Evolutionary conservation across 2,888 invertebrate species (phyloP), one percentile per base, ranked within the genome.

Genomic region (Erebia aethiops): DNA sequence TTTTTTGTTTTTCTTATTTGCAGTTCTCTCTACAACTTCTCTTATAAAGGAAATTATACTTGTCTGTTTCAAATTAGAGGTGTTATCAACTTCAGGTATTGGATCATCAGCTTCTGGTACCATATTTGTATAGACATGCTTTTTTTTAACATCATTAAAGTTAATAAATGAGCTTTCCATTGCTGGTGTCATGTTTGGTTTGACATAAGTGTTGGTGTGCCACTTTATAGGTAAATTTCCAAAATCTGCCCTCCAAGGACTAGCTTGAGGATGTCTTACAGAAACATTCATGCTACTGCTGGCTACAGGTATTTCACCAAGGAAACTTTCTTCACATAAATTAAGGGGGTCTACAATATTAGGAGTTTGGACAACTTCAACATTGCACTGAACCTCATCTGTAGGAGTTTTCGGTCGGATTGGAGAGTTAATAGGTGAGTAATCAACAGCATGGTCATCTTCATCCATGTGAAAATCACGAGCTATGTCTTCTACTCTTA

Each of bases 151-250:
- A 43, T 88, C 87, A 77, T 85, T 84, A 60, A 84, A 79, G 71
- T 87, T 87, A 0, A 92, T 84, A 69, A 90, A 93, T 7, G 93
- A 93, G 69, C 88, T 84, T 73, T 93, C 93, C 18, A 92, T 86
- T 13, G 94, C 91, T 56, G 94, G 94, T 58, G 94, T 94, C 94
- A 94, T 92, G 71, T 93, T 90, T 10, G 93, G 75, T 76, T 94
- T 94, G 0, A 93, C 84, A 80, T 92, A 90, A 8, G 90, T 84
- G 72, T 93, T 91, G 5, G 82, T 86, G 70, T 87, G 91, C 93
- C 93, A 94, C 80, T 87, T 93, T 70, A 92, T 88, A 5, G 92
- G 91, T 64, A 93, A 80, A 69, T 80, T 87, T 14, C 83, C 84
- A 79, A 91, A 93, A 76, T 93, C 90, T 1, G 87, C 89, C 70